These are phyloP conservation scores for Cinara cedri DNA, from an alignment of 2,888 invertebrate genomes.

Conservation along the genomic window DNA sequence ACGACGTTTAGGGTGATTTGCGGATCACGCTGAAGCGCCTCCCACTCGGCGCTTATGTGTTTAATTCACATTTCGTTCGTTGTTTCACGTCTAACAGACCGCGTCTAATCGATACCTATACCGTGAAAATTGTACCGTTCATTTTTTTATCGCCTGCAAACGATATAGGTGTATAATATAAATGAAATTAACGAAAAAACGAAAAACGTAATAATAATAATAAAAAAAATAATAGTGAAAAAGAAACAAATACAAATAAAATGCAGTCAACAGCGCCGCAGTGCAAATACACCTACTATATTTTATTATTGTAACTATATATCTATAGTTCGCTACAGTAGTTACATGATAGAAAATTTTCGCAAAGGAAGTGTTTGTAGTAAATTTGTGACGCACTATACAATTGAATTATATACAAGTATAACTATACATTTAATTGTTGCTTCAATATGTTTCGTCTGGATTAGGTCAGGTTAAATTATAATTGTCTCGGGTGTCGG, in stretches of 20 bases:
- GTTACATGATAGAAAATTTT: constrained; percentile 5
- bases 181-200: constrained; percentile 29
- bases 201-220: constrained; percentile 25
- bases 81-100: constrained; percentile 30
- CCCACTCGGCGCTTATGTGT: constrained; percentile 16
- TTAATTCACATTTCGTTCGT: neutral
- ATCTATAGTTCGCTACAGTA: neutral
- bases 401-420: too few species aligned
- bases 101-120: constrained; percentile 29
- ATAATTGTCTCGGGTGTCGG: neutral
- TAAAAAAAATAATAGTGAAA: neutral
- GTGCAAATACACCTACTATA: neutral
- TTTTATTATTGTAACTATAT: too few species aligned
- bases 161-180: neutral
- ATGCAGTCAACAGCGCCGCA: neutral
- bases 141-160: neutral
- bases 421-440: neutral
- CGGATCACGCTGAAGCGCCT: constrained; percentile 32
- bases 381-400: neutral
- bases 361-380: constrained; percentile 10
- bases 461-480: constrained; percentile 13
- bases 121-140: constrained; percentile 47
- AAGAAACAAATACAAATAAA: neutral
- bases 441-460: neutral
- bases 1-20: constrained; percentile 29